A percentile compares a stretch with the other conserved stretches of the same genome.
phyloP scores from a whole-genome alignment of 2,888 invertebrate genomes.

The Dromius quadrimaculatus region DNA sequence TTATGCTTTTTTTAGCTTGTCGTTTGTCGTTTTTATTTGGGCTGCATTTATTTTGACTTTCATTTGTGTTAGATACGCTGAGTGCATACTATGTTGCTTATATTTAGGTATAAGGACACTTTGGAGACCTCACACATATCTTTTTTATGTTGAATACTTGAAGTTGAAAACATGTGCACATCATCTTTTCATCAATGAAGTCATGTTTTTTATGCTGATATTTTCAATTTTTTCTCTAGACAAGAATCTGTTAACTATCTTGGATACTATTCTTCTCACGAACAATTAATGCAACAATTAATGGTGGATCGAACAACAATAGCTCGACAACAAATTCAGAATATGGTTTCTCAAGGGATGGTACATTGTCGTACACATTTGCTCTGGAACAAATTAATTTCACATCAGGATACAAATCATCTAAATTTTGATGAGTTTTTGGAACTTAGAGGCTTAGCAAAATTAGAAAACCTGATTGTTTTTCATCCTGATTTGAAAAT shows the following conservation, averaged over 20 bases:
- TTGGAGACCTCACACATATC: too few species aligned
- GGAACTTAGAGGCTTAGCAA: slow-evolving; percentile 74
- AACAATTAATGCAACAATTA: slow-evolving; percentile 74
- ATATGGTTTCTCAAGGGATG: slow-evolving; percentile 75
- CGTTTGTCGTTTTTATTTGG: too few species aligned
- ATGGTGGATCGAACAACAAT: slow-evolving; percentile 71
- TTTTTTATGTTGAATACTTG: slow-evolving; percentile 1
- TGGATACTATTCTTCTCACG: slow-evolving; percentile 77
- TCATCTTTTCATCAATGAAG: background rate
- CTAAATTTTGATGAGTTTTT: slow-evolving; percentile 74
- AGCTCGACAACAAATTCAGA: slow-evolving; percentile 70
- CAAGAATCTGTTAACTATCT: slow-evolving; percentile 77
- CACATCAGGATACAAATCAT: slow-evolving; percentile 65
- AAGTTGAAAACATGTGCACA: background rate
- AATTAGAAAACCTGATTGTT: slow-evolving; percentile 70
- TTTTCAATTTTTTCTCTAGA: slow-evolving; percentile 60
- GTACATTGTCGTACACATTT: slow-evolving; percentile 77
- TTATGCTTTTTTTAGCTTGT: too few species aligned
- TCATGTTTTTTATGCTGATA: background rate
- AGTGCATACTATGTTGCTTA: too few species aligned
- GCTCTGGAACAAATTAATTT: slow-evolving; percentile 78
- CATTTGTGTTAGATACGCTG: too few species aligned
- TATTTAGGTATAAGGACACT: too few species aligned
- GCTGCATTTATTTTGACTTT: too few species aligned
- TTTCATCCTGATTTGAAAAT: slow-evolving; percentile 72